A percentile compares a stretch with the other conserved stretches of the same genome.
These are phyloP conservation scores for Trissonchulus latispiculum DNA, from an alignment of 2,888 invertebrate genomes.

Conservation along the genomic window DNA sequence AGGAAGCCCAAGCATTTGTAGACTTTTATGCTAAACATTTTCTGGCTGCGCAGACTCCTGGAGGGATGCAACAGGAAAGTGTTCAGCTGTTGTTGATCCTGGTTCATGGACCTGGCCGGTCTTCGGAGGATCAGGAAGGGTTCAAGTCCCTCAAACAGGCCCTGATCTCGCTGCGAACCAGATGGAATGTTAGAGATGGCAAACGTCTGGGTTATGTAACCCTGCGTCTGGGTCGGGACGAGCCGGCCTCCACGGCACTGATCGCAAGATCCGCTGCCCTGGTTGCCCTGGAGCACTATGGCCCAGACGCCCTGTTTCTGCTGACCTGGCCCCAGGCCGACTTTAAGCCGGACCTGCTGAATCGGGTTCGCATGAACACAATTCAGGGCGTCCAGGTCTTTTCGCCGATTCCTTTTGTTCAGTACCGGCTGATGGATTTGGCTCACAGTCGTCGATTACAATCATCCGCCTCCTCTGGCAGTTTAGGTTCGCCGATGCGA, in stretches of 20 bases:
- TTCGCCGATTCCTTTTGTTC: conserved; percentile 78
- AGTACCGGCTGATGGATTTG: conserved; percentile 61
- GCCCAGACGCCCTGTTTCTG: conserved; percentile 20
- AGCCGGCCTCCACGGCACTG: background rate
- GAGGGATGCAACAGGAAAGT: conserved; percentile 57
- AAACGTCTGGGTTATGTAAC: background rate
- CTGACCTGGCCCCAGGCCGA: conserved; percentile 50
- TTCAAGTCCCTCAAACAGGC: background rate
- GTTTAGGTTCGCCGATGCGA: too few species aligned
- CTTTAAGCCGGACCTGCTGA: conserved; percentile 71
- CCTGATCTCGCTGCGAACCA: background rate
- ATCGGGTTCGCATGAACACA: conserved; percentile 88
- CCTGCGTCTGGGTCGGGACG: background rate
- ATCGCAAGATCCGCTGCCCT: background rate
- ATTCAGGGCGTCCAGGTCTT: conserved; percentile 77
- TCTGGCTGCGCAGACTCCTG: conserved; percentile 54
- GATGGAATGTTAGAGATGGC: background rate
- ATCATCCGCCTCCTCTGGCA: too few species aligned
- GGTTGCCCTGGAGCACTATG: background rate
- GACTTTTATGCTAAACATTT: conserved; percentile 61
- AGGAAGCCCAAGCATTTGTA: conserved; percentile 59
- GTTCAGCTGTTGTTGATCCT: conserved; percentile 64
- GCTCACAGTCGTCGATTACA: too few species aligned
- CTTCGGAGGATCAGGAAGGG: background rate
- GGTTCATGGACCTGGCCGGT: conserved; percentile 46